These are phyloP conservation scores for Agriotes lineatus DNA, from an alignment of 2,888 invertebrate species.

Conservation along the genomic window DNA sequence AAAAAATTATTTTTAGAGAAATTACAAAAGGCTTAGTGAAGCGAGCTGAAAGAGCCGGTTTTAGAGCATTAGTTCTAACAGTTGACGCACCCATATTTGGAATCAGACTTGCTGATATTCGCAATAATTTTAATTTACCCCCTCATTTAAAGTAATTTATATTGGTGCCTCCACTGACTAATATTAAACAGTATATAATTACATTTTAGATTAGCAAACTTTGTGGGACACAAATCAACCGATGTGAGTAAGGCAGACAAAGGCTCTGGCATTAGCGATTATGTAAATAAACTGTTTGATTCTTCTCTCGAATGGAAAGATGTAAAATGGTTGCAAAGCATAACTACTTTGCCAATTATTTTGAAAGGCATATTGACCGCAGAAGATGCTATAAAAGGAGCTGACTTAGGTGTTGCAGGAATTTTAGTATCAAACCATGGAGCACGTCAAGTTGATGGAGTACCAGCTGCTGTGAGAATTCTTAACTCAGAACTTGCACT, in stretches of 20 bases:
- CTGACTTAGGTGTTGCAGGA: slow-evolving; percentile 80
- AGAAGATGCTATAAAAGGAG: slow-evolving; percentile 86
- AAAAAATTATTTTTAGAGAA: slow-evolving; percentile 28
- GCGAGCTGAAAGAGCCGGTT: slow-evolving; percentile 87
- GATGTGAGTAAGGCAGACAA: slow-evolving; percentile 66
- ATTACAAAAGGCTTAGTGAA: slow-evolving; percentile 76
- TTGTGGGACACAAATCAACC: slow-evolving; percentile 70
- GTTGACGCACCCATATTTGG: slow-evolving; percentile 93
- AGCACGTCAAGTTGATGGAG: slow-evolving; percentile 89
- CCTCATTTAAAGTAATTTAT: slow-evolving; percentile 76
- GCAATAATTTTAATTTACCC: slow-evolving; percentile 88
- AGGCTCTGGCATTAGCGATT: slow-evolving; percentile 83
- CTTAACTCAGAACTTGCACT: too few relatives aligned
- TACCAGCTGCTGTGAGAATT: slow-evolving; percentile 81
- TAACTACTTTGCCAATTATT: slow-evolving; percentile 84
- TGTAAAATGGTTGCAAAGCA: slow-evolving; percentile 84
- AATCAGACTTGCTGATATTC: slow-evolving; percentile 81
- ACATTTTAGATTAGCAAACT: slow-evolving; percentile 84
- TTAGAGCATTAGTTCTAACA: slow-evolving; percentile 87
- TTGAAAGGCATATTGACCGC: slow-evolving; percentile 88
- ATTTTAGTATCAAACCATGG: slow-evolving; percentile 96
- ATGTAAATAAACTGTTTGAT: slow-evolving; percentile 84
- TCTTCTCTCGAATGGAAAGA: slow-evolving; percentile 88
- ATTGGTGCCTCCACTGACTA: too few relatives aligned
- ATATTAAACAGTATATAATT: too few relatives aligned